Evolutionary conservation across 2,113 vertebrate species (phyloP), one percentile per base, ranked within the genome.

Genomic region (Garra rufa): DNA sequence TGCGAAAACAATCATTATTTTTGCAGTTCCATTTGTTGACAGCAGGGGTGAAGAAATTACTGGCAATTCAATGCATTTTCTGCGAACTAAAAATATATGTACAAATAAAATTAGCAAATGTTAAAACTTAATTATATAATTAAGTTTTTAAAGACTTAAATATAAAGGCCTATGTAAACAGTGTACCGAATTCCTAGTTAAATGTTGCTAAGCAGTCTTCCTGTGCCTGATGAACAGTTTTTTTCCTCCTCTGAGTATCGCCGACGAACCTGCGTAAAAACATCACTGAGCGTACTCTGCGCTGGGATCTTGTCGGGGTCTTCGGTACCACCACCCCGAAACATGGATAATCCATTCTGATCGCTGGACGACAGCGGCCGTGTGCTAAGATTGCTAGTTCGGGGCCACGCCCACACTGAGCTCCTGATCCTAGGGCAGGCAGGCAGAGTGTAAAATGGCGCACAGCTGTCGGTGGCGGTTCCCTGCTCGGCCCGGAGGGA

Each of bases 391-490:
- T 96, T 92, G 88, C 97, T 95, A 91, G 92, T 88, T 95, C 94
- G 84, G 97, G 97, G 96, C 94, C 88, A 92, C 87, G 87, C 94
- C 92, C 94, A 95, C 80, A 82, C 94, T 91, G 94, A 95, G 92
- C 91, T 94, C 93, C 93, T 90, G 90, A 91, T 90, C 90, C 86
- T 76, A 87, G 89, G 90, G 87, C 90, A 94, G 92, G 93, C 94
- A 95, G 93, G 92, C 94, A 95, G 93, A 95, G 94, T 94, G 94
- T 95, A 99, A 99, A 97, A 99, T 98, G 97, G 98, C 98, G 98
- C 97, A 99, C 97, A 99, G 97, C 97, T 98, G 97, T 98, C 97
- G 98, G 97, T 98, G 97, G 97, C 98, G 98, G 95, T 99, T 98
- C 97, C 98, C 98, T 90, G 98, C 97, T 95, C 96, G 96, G 94